Conservation (phyloP, 2,888 invertebrate species). For the Volucella inanis region DNA sequence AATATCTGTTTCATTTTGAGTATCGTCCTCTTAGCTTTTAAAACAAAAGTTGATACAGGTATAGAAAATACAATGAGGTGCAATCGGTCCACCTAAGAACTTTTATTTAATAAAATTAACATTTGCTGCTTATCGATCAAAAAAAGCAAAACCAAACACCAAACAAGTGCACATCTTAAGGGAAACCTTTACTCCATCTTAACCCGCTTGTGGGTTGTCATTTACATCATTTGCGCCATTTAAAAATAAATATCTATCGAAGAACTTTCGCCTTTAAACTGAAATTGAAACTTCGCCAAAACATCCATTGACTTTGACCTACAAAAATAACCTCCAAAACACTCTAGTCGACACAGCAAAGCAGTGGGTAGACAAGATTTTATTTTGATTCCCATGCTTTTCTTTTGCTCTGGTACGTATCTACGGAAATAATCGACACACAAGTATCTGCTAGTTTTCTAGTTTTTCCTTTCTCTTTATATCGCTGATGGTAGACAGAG, state of each 20-base stretch:
- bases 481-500: slow-evolving; percentile 50
- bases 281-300: slow-evolving; percentile 57
- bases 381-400: slow-evolving; percentile 34
- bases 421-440: slow-evolving; percentile 8
- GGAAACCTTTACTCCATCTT: no score
- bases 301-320: slow-evolving; percentile 68
- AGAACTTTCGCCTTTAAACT: slow-evolving; percentile 3
- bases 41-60: no score
- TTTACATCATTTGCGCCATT: not conserved
- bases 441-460: slow-evolving; percentile 9
- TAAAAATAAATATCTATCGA: not conserved
- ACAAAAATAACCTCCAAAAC: slow-evolving; percentile 51
- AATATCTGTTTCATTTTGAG: no score
- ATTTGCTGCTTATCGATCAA: no score
- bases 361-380: slow-evolving; percentile 31
- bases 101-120: no score
- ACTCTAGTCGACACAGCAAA: slow-evolving; percentile 1
- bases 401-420: slow-evolving; percentile 1
- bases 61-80: no score
- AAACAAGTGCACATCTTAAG: no score
- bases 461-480: slow-evolving; percentile 15
- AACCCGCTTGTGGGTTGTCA: no score
- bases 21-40: no score
- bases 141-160: no score
- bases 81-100: no score